Percentiles rank a stretch among this genome's conserved stretches.
phyloP scores from a whole-genome alignment of 2,797 vertebrate species.

The Ctenochaetus hawaiiensis region DNA sequence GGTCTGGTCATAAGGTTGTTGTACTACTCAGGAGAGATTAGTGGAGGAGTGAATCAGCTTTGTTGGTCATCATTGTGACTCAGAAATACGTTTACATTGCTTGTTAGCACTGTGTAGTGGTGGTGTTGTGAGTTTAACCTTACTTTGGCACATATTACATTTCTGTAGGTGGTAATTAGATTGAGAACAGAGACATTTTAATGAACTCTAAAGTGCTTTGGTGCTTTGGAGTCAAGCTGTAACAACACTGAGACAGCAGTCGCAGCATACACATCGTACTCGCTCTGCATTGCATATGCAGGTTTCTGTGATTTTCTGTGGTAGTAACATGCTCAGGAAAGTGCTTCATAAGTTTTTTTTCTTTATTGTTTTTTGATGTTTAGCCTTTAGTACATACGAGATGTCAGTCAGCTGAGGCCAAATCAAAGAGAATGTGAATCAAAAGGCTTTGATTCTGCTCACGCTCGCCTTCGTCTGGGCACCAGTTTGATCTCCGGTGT shows the following conservation, averaged over 20 bases:
- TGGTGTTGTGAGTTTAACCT: neutral
- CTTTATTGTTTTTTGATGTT: constrained; percentile 15
- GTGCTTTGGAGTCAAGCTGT: constrained; percentile 1
- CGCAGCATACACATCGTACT: neutral
- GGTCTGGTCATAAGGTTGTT: neutral
- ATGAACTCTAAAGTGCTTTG: neutral
- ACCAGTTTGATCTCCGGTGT: constrained; percentile 54
- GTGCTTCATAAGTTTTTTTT: constrained; percentile 21
- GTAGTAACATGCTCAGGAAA: constrained; percentile 8
- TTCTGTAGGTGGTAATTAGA: neutral
- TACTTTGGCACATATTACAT: neutral
- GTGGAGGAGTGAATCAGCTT: neutral
- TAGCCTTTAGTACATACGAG: constrained; percentile 37
- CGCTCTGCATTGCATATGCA: neutral
- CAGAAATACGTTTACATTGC: neutral
- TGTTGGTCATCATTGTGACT: neutral
- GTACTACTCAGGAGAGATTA: constrained; percentile 2
- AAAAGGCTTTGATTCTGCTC: constrained; percentile 56
- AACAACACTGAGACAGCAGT: neutral
- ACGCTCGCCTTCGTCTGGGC: constrained; percentile 57
- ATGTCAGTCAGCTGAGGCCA: constrained; percentile 43
- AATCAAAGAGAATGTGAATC: constrained; percentile 56
- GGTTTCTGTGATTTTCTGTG: neutral
- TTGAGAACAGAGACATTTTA: constrained; percentile 1
- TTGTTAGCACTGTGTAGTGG: constrained; percentile 5